A percentile compares a stretch with the other conserved stretches of the same genome.
Conservation (phyloP, 2,888 invertebrate genomes). For the Archips crataeganus region DNA sequence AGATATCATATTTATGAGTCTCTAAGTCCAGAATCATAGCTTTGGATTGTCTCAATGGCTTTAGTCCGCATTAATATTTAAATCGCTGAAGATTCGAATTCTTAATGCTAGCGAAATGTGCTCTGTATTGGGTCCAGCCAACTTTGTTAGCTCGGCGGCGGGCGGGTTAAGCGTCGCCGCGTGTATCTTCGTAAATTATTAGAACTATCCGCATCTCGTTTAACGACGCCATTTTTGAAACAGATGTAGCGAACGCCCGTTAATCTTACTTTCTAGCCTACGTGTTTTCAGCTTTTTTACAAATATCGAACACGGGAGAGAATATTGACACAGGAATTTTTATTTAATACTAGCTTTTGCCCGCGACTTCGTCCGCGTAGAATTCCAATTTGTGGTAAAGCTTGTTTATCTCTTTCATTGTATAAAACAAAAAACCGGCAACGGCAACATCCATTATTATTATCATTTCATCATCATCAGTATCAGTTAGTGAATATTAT, state of each 20-base stretch:
- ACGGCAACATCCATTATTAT: too few relatives aligned
- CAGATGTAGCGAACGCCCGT: slow-evolving; percentile 22
- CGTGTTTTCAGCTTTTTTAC: slow-evolving; percentile 30
- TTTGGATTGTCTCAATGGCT: slow-evolving; percentile 32
- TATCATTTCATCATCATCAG: too few relatives aligned
- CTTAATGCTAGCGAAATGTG: slow-evolving; percentile 42
- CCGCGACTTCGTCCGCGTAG: too few relatives aligned
- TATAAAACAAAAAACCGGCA: too few relatives aligned
- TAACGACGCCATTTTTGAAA: slow-evolving; percentile 34
- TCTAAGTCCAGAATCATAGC: slow-evolving; percentile 28
- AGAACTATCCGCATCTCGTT: slow-evolving; percentile 41
- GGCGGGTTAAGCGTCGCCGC: slow-evolving; percentile 53
- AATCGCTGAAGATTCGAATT: slow-evolving; percentile 44
- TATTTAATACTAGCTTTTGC: too few relatives aligned
- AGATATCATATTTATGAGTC: slow-evolving; percentile 47
- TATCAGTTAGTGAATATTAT: too few relatives aligned
- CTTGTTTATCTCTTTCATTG: too few relatives aligned
- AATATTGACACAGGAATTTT: slow-evolving; percentile 30
- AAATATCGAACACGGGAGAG: slow-evolving; percentile 28
- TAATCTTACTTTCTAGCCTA: slow-evolving; percentile 32
- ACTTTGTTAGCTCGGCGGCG: slow-evolving; percentile 56
- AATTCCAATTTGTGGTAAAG: too few relatives aligned
- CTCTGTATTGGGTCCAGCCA: slow-evolving; percentile 47
- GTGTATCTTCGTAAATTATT: slow-evolving; percentile 42
- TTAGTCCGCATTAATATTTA: slow-evolving; percentile 37